phyloP scores from a whole-genome alignment of 2,888 invertebrate species.

The Stenotaenia linearis region DNA sequence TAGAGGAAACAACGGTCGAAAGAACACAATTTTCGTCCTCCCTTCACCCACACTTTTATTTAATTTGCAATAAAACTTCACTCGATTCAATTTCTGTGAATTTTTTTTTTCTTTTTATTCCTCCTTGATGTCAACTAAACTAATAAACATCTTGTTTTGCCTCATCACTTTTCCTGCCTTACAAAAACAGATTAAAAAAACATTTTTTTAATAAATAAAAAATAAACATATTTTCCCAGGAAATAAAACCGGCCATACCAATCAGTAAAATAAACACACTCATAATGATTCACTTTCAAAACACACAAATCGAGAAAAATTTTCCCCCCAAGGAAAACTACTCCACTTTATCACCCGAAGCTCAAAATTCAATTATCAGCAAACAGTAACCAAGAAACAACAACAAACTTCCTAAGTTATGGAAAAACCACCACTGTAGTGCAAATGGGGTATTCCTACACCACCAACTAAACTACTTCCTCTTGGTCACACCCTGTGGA shows the following conservation, averaged over 20 bases:
- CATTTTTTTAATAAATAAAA: too few relatives aligned
- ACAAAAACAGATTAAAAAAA: too few relatives aligned
- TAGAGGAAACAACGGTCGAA: slow-evolving; percentile 3
- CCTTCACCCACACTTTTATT: background rate
- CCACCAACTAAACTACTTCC: background rate
- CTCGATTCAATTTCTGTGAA: background rate
- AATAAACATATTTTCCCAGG: too few relatives aligned
- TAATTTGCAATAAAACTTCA: background rate
- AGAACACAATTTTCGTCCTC: background rate
- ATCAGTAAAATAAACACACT: background rate
- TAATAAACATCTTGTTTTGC: too few relatives aligned
- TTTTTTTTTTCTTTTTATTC: too few relatives aligned
- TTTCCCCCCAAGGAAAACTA: too few relatives aligned
- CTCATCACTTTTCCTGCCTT: too few relatives aligned
- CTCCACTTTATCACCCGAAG: background rate
- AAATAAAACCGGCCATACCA: too few relatives aligned
- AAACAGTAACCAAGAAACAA: too few relatives aligned
- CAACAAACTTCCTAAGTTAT: too few relatives aligned
- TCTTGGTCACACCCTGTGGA: background rate
- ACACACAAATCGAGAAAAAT: background rate
- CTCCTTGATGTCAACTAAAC: too few relatives aligned
- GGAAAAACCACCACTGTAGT: background rate
- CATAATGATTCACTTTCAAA: background rate
- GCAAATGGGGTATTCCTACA: background rate
- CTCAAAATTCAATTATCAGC: too few relatives aligned